A percentile compares a stretch with the other conserved stretches of the same genome.
These are phyloP conservation scores for Poecile montanus DNA, from an alignment of 2,797 vertebrate species.

Conservation along the genomic window DNA sequence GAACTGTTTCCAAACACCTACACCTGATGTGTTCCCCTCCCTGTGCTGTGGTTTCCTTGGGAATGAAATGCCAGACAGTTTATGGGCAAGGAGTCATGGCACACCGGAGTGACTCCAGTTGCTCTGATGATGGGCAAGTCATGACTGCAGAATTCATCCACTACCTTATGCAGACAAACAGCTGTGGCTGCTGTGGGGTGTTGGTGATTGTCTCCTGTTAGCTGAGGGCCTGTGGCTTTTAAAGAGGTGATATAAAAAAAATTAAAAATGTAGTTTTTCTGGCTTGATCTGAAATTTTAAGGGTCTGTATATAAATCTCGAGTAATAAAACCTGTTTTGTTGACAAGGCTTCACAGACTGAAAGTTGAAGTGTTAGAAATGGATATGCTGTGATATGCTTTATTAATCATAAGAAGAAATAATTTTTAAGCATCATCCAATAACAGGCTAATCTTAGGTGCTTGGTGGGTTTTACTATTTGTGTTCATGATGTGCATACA, in stretches of 20 bases:
- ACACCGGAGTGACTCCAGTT: rapidly evolving
- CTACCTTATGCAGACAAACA: neutral
- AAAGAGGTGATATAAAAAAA: neutral
- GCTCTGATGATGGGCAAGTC: neutral
- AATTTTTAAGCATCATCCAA: neutral
- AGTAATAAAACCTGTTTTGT: neutral
- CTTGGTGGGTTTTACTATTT: neutral
- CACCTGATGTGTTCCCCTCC: neutral
- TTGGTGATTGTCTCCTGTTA: neutral
- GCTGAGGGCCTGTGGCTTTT: neutral
- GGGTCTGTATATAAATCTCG: neutral
- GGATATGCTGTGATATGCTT: neutral
- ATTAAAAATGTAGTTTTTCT: neutral
- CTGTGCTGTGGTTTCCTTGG: neutral
- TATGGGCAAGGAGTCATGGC: neutral
- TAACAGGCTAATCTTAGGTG: neutral
- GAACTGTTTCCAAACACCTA: neutral
- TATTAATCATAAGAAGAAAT: neutral
- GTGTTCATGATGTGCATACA: neutral
- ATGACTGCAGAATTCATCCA: neutral
- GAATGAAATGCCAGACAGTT: neutral
- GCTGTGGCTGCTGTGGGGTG: neutral
- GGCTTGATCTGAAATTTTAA: neutral
- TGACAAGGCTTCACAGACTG: neutral
- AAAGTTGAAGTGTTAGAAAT: neutral